Evolutionary conservation across 1,140 invertebrate species (phyloP), one percentile per base, ranked within the genome.

Genomic region (Campoletis sonorensis): DNA sequence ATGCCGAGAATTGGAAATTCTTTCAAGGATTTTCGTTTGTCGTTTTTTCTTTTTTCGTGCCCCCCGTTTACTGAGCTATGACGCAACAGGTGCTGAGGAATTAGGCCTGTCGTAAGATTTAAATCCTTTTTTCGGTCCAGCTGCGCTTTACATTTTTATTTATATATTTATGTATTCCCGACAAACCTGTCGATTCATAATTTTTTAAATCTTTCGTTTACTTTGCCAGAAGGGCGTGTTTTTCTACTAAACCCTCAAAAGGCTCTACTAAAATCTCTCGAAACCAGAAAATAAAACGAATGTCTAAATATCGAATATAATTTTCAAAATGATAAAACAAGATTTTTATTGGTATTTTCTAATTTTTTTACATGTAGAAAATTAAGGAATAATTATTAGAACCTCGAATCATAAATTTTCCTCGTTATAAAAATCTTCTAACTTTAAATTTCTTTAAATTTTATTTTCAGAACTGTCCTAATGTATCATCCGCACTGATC

Each of bases 391-490:
- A n/a, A n/a, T n/a, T n/a, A n/a, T 33, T 33, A 33, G 2, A 33
- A 33, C 2, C 7, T 4, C 2, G 7, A 33, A 33, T 33, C 2
- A 7, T 4, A 7, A 33, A 33, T 33, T 33, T 33, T 33, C 30
- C 11, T 3, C 13, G 40, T 13, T 1, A 45, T 1, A 13, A 45
- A 45, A 45, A 13, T 45, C 13, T 1, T 45, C 11, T 11, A 45
- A 45, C 5, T 45, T 4, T 13, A 11, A 10, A 11, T 45, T 64
- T 26, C 3, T 64, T 26, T 80, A 83, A 83, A 81, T 84, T 87
- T 76, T 85, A 77, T 64, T 91, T 90, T 45, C 87, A 90, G 89
- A 81, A 79, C 81, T 67, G 83, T 72, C 84, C 83, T 84, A 79
- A 89, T 89, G 88, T 81, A 82, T 81, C 81, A 83, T 72, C 81